Evolutionary conservation across 2,113 vertebrate genomes (phyloP).

Genomic region (Arenaria interpres): DNA sequence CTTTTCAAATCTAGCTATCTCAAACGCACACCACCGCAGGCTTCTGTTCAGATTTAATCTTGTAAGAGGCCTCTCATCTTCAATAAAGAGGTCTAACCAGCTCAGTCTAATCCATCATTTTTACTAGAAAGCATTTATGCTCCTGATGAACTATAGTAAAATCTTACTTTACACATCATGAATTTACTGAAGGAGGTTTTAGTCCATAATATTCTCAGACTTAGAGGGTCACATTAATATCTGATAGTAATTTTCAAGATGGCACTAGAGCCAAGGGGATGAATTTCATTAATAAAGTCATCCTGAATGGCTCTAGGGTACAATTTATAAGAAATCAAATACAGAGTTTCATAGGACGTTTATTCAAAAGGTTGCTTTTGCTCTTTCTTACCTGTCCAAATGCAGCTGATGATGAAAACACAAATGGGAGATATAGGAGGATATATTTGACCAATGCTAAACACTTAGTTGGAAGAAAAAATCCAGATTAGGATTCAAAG

Average conservation of each 20-base stretch:
- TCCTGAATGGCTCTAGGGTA: not conserved
- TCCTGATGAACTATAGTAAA: not conserved
- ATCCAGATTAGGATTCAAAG: not conserved
- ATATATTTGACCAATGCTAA: not conserved
- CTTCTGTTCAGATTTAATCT: not conserved
- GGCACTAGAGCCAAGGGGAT: not conserved
- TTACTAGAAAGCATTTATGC: constrained; percentile 1
- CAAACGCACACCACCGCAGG: not conserved
- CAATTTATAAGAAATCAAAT: not conserved
- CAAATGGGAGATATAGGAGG: not conserved
- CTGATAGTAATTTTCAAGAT: not conserved
- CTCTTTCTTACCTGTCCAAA: not conserved
- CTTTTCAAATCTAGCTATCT: not conserved
- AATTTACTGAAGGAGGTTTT: not conserved
- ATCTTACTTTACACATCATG: constrained; percentile 7
- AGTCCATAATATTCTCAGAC: not conserved
- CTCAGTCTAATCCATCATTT: not conserved
- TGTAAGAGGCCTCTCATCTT: not conserved
- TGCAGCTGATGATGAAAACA: not conserved
- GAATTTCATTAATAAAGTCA: not conserved
- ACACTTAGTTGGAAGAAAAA: not conserved
- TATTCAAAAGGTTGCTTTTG: not conserved
- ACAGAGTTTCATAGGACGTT: not conserved
- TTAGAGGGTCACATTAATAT: not conserved
- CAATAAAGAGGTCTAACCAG: not conserved